phyloP scores from a whole-genome alignment of 2,113 vertebrate species.

The Crotalus helleri region DNA sequence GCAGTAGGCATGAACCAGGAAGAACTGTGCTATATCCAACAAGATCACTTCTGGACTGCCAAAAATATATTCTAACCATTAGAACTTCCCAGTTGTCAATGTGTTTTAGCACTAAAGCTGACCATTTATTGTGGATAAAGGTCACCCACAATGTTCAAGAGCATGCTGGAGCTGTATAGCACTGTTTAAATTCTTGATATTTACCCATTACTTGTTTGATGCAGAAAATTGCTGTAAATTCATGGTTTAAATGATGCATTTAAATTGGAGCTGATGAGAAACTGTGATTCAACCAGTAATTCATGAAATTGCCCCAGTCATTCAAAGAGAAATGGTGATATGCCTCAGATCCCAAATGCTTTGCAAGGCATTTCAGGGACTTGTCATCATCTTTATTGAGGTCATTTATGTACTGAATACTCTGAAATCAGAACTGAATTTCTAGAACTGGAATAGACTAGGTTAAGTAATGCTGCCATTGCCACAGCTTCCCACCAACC shows the following conservation, averaged over 20 bases:
- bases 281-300: not conserved
- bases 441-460: not conserved
- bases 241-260: not conserved
- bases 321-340: not conserved
- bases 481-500: not conserved
- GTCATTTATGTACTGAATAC: not conserved
- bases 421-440: not conserved
- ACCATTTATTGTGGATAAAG: not conserved
- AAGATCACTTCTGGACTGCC: too few species aligned
- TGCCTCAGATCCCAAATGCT: not conserved
- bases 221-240: not conserved
- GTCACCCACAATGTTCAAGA: not conserved
- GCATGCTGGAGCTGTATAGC: not conserved
- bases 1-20: not conserved
- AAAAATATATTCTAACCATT: not conserved
- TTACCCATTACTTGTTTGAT: not conserved
- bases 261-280: not conserved
- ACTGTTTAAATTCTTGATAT: not conserved
- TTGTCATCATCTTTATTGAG: not conserved
- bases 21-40: fast-evolving
- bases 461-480: not conserved
- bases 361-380: not conserved
- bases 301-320: not conserved
- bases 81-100: not conserved
- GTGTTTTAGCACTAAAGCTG: not conserved